These are phyloP conservation scores for Tipula unca DNA, from an alignment of 2,888 invertebrate species.

Conservation along the genomic window DNA sequence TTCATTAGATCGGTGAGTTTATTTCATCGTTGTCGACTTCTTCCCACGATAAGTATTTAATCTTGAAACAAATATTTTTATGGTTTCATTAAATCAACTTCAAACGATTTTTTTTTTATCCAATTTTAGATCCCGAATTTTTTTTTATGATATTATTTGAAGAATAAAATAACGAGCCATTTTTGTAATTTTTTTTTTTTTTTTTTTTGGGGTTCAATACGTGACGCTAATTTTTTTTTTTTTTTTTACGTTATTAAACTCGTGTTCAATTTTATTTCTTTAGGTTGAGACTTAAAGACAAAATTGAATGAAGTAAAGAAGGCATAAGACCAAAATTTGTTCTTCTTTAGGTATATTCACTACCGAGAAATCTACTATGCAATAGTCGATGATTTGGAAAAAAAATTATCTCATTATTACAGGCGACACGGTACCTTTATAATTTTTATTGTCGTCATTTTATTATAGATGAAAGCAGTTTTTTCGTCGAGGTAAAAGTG, in stretches of 20 bases:
- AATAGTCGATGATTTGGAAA: background rate
- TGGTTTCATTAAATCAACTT: background rate
- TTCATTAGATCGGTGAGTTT: background rate
- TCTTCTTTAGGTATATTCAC: background rate
- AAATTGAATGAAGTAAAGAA: background rate
- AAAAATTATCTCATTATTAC: background rate
- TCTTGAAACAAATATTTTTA: constrained; percentile 2
- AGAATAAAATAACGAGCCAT: background rate
- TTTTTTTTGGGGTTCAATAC: background rate
- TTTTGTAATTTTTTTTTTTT: background rate
- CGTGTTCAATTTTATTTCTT: background rate
- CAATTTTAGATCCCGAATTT: background rate
- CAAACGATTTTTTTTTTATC: background rate
- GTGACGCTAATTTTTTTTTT: background rate
- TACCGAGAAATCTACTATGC: background rate
- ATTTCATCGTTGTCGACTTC: background rate
- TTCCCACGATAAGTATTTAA: background rate
- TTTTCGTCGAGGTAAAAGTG: background rate
- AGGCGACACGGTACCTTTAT: background rate
- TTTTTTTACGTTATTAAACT: background rate
- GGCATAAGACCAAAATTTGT: background rate
- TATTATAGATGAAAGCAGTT: background rate
- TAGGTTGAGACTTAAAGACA: background rate
- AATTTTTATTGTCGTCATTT: background rate
- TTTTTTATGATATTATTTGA: background rate